Conservation (phyloP, 1,140 invertebrate genomes). For the Cephus cinctus region DNA sequence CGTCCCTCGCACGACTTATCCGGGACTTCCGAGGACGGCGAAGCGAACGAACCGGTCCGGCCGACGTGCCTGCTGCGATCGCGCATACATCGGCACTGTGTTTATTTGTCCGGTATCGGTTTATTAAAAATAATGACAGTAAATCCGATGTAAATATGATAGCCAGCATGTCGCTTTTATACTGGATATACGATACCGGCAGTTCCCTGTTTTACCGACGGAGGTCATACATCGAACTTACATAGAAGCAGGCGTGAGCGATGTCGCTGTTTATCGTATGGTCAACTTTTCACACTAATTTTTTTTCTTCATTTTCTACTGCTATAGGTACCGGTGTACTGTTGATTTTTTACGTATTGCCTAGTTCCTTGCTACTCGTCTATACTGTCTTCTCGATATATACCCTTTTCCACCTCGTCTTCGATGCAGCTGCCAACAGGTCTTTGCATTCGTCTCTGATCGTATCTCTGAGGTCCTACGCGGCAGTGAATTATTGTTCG, state of each 20-base stretch:
- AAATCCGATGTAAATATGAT: constrained; percentile 46
- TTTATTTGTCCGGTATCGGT: constrained; percentile 40
- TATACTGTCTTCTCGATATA: background rate
- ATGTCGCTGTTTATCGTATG: too few species aligned
- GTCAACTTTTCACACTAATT: too few species aligned
- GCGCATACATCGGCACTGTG: constrained; percentile 21
- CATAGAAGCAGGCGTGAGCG: too few species aligned
- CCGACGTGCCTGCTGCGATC: constrained; percentile 20
- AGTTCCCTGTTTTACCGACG: too few species aligned
- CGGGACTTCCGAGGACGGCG: constrained; percentile 15
- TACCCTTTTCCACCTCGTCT: constrained; percentile 18
- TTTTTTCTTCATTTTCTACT: too few species aligned
- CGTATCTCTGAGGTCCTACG: constrained; percentile 36
- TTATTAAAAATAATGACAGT: constrained; percentile 53
- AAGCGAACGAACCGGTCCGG: constrained; percentile 40
- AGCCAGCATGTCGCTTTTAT: constrained; percentile 17
- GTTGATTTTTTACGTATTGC: background rate
- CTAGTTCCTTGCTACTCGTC: background rate
- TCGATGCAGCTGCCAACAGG: constrained; percentile 41
- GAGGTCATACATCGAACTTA: too few species aligned
- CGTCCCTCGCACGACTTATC: constrained; percentile 1
- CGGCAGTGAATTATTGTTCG: constrained; percentile 43
- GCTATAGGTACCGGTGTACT: too few species aligned
- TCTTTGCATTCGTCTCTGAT: constrained; percentile 41
- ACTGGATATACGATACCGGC: too few species aligned